Percentiles rank a stretch among this genome's conserved stretches.
Evolutionary conservation across 1,140 invertebrate genomes (phyloP).

Genomic region (Microplitis demolitor): DNA sequence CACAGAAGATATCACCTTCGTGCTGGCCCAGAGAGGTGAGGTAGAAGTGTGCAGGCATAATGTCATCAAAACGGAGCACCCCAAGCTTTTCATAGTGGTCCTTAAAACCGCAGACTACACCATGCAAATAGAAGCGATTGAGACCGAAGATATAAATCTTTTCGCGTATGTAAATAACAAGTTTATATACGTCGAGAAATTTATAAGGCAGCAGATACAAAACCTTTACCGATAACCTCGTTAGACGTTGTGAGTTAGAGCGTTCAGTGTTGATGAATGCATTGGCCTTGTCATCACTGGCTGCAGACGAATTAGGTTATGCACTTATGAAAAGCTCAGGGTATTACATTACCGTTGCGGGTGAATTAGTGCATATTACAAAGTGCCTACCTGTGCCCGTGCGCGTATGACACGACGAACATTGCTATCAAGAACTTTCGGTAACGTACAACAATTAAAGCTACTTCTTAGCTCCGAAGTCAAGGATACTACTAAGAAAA

Average conservation of each 20-base stretch:
- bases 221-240: slow-evolving; percentile 28
- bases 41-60: too few relatives aligned
- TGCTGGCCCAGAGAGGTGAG: too few relatives aligned
- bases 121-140: not conserved
- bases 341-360: slow-evolving; percentile 15
- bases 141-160: slow-evolving; percentile 30
- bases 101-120: too few relatives aligned
- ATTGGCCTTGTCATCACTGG: slow-evolving; percentile 15
- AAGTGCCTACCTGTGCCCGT: slow-evolving; percentile 21
- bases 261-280: slow-evolving; percentile 22
- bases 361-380: slow-evolving; percentile 29
- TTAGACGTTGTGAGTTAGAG: slow-evolving; percentile 28
- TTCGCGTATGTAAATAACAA: slow-evolving; percentile 34
- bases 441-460: not conserved
- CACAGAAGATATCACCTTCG: too few relatives aligned
- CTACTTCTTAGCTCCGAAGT: slow-evolving; percentile 15
- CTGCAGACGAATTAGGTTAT: slow-evolving; percentile 32
- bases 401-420: not conserved
- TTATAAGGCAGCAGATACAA: slow-evolving; percentile 12
- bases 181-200: slow-evolving; percentile 33
- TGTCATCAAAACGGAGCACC: too few relatives aligned
- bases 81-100: too few relatives aligned
- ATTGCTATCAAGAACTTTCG: slow-evolving; percentile 11
- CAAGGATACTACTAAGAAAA: slow-evolving; percentile 14
- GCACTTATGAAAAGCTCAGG: slow-evolving; percentile 29